A percentile compares a stretch with the other conserved stretches of the same genome.
Evolutionary conservation across 2,113 vertebrate genomes (phyloP).

Genomic region (Gadus chalcogrammus): DNA sequence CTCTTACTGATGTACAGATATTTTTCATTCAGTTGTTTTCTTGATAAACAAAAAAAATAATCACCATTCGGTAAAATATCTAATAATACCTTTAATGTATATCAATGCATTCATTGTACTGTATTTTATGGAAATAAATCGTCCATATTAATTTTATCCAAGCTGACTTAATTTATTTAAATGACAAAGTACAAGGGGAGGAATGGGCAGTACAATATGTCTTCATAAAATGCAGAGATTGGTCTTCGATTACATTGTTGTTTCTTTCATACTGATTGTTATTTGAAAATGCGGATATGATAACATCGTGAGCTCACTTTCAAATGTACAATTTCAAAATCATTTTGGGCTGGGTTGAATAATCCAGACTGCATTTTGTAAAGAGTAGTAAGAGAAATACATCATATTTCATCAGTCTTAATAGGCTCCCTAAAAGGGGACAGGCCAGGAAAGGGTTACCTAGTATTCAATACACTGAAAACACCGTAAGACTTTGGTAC

Average conservation of each 20-base stretch:
- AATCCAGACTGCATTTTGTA: neutral
- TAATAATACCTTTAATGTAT: conserved; percentile 70
- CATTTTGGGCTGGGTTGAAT: neutral
- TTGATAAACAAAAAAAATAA: conserved; percentile 60
- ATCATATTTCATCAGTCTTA: neutral
- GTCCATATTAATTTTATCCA: conserved; percentile 67
- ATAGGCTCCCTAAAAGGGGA: conserved; percentile 20
- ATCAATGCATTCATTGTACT: conserved; percentile 61
- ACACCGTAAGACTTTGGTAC: conserved; percentile 36
- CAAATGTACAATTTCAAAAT: neutral
- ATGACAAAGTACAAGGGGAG: conserved; percentile 40
- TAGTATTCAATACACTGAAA: conserved; percentile 29
- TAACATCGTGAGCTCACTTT: too few relatives aligned
- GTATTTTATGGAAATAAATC: conserved; percentile 78
- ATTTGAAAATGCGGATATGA: too few relatives aligned
- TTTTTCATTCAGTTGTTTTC: conserved; percentile 70
- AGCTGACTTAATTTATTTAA: conserved; percentile 47
- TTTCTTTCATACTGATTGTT: neutral
- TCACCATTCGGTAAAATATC: conserved; percentile 64
- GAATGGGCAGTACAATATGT: conserved; percentile 20
- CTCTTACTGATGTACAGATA: conserved; percentile 84
- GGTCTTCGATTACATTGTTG: conserved; percentile 13
- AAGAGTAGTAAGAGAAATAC: neutral
- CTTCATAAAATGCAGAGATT: conserved; percentile 33
- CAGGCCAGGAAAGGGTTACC: conserved; percentile 21